Evolutionary conservation across 2,888 invertebrate genomes (phyloP), one percentile per base, ranked within the genome.

Genomic region (Limnephilus marmoratus): DNA sequence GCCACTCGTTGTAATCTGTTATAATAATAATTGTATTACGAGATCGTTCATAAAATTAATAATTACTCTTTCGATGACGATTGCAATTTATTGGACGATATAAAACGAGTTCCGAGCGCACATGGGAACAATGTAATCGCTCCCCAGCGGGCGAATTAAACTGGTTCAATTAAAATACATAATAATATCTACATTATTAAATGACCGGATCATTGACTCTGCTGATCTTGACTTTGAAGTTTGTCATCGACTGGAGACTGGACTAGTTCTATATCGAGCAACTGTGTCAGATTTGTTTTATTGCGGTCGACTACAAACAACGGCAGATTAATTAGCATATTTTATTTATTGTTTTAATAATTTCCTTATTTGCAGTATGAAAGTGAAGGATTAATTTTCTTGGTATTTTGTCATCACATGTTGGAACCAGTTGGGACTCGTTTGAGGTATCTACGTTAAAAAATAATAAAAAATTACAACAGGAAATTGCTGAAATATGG

Each of bases 151-250:
- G 37, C 83, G 12, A 83, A 83, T 24, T 83, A 41, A 83, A 83
- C 83, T 83, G 83, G 83, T 83, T 83, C 83, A 83, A 37, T 83
- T 83, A 68, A 68, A 68, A 68, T 24, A 68, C 68, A 68, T 68
- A 68, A 68, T 83, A 83, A 83, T 83, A 83, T 83, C 83, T 83
- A 18, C 37, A 34, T 34, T 24, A 37, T 37, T 83, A 83, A 86
- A n/a, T 49, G 49, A 18, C 37, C 45, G 41, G 86, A 86, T 45
- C 86, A 45, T 86, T 86, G 86, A 86, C 86, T 86, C 86, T 37
- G 86, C 29, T 86, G 86, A 37, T 86, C 86, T 86, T 86, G 86
- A 86, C 86, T 86, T 86, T 86, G 86, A 83, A 37, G 86, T 45
- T 45, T 86, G 86, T 86, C 86, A 86, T 86, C 86, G 86, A 29